These are phyloP conservation scores for Hypocryptadius cinnamomeus DNA, from an alignment of 2,113 vertebrate genomes.

Conservation along the genomic window DNA sequence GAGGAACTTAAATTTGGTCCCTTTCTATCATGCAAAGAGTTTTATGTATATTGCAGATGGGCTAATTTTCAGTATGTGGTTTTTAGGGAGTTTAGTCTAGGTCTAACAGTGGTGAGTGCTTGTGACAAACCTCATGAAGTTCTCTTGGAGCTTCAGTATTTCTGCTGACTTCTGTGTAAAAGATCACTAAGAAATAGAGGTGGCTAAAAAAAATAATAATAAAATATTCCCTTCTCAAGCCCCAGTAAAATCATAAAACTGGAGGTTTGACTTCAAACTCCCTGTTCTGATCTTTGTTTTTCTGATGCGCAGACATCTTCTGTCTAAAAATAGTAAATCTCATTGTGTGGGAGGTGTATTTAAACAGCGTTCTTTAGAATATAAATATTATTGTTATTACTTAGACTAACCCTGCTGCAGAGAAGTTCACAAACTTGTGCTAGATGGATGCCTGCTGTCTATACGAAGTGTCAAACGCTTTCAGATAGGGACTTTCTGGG, in stretches of 20 bases:
- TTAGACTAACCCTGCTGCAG: constrained; percentile 7
- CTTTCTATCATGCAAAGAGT: neutral
- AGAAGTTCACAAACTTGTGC: neutral
- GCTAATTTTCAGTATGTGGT: neutral
- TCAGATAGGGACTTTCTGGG: neutral
- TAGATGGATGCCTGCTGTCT: neutral
- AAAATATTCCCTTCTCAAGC: neutral
- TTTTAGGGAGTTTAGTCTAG: neutral
- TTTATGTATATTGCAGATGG: neutral
- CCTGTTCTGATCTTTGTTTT: neutral
- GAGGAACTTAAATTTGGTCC: neutral
- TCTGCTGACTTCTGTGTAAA: neutral
- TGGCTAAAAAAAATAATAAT: neutral
- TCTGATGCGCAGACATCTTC: neutral
- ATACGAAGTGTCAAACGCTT: neutral
- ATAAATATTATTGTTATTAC: constrained; percentile 55
- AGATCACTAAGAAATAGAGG: neutral
- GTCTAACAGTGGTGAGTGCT: neutral
- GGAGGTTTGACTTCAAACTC: neutral
- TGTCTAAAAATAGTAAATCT: constrained; percentile 25
- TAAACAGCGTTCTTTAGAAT: constrained; percentile 16
- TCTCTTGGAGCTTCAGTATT: neutral
- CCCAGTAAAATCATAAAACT: neutral
- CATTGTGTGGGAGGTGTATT: constrained; percentile 36
- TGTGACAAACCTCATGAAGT: neutral